A percentile compares a stretch with the other conserved stretches of the same genome.
These are phyloP conservation scores for Epinotia bilunana DNA, from an alignment of 2,888 invertebrate genomes.

Conservation along the genomic window DNA sequence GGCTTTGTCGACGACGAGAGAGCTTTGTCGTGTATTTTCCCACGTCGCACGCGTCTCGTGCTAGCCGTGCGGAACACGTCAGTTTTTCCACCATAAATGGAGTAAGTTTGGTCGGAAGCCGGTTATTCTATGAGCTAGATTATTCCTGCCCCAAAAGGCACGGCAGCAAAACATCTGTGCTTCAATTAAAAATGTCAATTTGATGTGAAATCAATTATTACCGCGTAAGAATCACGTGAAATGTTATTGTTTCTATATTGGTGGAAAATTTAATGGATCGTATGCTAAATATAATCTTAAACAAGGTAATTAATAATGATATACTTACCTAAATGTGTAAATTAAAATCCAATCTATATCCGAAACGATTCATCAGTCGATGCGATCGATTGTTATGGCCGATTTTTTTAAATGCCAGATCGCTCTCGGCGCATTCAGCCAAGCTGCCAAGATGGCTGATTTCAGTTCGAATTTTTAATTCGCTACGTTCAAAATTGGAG, in stretches of 20 bases:
- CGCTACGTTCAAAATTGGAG: background rate
- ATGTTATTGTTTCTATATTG: slow-evolving; percentile 29
- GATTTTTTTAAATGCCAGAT: too few relatives aligned
- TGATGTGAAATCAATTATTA: slow-evolving; percentile 57
- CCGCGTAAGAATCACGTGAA: slow-evolving; percentile 33
- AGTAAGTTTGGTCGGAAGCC: background rate
- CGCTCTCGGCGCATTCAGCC: too few relatives aligned
- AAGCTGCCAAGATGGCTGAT: too few relatives aligned
- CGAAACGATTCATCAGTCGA: slow-evolving; percentile 1
- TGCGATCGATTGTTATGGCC: background rate
- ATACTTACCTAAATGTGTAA: background rate
- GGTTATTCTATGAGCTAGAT: background rate
- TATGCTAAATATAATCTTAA: slow-evolving; percentile 4
- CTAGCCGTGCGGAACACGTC: too few relatives aligned
- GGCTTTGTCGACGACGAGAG: too few relatives aligned
- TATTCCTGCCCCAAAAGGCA: background rate
- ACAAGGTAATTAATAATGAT: background rate
- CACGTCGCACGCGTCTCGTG: too few relatives aligned
- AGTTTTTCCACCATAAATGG: background rate
- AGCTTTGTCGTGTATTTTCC: too few relatives aligned
- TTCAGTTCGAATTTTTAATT: background rate
- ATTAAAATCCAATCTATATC: background rate
- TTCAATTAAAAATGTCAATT: slow-evolving; percentile 79
- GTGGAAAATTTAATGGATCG: slow-evolving; percentile 20
- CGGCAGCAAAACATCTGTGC: slow-evolving; percentile 49